These are phyloP conservation scores for Gallinago nigripennis DNA, from an alignment of 2,797 vertebrate species.

Conservation along the genomic window DNA sequence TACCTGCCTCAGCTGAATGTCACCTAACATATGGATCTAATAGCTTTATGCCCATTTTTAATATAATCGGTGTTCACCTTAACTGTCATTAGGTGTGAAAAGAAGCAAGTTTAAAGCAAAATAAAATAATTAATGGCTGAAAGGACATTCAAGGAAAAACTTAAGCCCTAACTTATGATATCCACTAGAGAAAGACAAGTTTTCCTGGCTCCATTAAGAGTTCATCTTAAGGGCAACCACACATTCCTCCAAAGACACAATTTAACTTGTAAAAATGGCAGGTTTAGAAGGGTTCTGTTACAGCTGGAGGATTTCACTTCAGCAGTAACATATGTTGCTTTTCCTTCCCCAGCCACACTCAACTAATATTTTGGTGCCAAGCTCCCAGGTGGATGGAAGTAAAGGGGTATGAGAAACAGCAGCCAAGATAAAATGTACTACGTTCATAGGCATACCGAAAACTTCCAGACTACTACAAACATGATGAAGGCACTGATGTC, in stretches of 20 bases:
- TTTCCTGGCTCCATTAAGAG: background rate
- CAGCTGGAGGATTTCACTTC: background rate
- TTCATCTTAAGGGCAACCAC: background rate
- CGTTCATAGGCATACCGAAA: background rate
- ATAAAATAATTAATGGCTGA: conserved; percentile 8
- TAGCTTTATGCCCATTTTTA: conserved; percentile 8
- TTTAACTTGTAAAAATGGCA: background rate
- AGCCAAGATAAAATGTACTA: background rate
- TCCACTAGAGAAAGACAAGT: background rate
- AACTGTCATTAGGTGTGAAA: conserved; percentile 1
- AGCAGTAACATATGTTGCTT: rapidly evolving
- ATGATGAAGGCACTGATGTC: background rate
- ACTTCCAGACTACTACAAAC: background rate
- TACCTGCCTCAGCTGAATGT: conserved; percentile 17
- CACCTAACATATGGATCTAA: conserved; percentile 30
- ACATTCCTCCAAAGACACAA: background rate
- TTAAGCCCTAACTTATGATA: background rate
- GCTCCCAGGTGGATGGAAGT: background rate
- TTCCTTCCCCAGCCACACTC: background rate
- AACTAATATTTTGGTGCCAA: background rate
- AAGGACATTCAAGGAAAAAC: conserved; percentile 19
- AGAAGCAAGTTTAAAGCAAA: background rate
- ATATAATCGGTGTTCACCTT: conserved; percentile 12
- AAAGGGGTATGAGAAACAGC: background rate
- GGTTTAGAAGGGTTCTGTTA: background rate